These are phyloP conservation scores for Atrina japonica DNA, from an alignment of 2,888 invertebrate species.

Conservation along the genomic window DNA sequence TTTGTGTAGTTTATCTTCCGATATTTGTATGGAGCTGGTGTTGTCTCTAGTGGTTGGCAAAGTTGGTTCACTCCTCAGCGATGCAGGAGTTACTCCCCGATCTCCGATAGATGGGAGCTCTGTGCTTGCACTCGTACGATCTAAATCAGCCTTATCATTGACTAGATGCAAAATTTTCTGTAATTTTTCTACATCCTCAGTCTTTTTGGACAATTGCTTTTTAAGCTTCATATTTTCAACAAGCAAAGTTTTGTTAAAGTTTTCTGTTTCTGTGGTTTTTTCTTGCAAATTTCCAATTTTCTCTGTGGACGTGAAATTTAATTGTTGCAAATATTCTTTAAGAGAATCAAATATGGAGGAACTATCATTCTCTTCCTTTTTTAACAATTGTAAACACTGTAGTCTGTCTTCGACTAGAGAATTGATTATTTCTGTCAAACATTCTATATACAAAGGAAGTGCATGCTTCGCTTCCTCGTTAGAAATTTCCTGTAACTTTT, in stretches of 20 bases:
- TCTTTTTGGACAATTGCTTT: conserved; percentile 55
- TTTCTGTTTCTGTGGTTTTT: conserved; percentile 53
- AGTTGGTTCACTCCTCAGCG: conserved; percentile 41
- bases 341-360: conserved; percentile 32
- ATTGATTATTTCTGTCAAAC: conserved; percentile 61
- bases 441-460: conserved; percentile 63
- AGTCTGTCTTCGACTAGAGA: conserved; percentile 65
- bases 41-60: conserved; percentile 49
- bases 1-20: conserved; percentile 65
- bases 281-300: conserved; percentile 51
- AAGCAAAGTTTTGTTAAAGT: conserved; percentile 53
- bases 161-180: conserved; percentile 56
- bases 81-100: too few relatives aligned
- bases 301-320: conserved; percentile 18
- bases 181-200: conserved; percentile 60
- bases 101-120: conserved; percentile 22
- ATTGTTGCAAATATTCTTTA: conserved; percentile 32
- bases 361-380: conserved; percentile 43
- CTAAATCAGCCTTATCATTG: conserved; percentile 43
- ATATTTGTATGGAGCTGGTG: conserved; percentile 59
- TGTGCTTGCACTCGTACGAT: conserved; percentile 17
- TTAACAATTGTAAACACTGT: conserved; percentile 63
- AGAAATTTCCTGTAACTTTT: conserved; percentile 49
- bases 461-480: conserved; percentile 53
- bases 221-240: conserved; percentile 57